Conservation (phyloP, 2,113 vertebrate species). For the Merops nubicus region DNA sequence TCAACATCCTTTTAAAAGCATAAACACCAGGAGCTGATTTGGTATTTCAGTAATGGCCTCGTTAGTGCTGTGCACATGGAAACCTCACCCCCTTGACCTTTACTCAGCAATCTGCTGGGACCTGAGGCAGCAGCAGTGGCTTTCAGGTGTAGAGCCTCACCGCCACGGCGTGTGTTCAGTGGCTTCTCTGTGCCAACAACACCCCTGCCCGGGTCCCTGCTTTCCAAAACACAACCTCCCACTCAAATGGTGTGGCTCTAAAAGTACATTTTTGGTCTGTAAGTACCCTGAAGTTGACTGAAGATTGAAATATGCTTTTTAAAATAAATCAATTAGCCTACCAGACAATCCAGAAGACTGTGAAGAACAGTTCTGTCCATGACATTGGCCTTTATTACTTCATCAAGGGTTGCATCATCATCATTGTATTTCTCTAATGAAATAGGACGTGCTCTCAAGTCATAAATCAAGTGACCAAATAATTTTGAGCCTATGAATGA, state of each 20-base stretch:
- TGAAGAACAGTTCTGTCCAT: background rate
- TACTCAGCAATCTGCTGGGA: slow-evolving; percentile 19
- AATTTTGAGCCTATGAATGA: background rate
- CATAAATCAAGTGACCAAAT: background rate
- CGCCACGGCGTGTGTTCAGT: background rate
- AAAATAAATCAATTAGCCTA: background rate
- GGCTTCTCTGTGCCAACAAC: background rate
- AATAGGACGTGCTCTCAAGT: background rate
- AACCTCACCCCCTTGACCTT: slow-evolving; percentile 40
- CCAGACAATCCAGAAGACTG: background rate
- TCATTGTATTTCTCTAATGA: background rate
- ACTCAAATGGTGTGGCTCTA: background rate
- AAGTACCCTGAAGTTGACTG: background rate
- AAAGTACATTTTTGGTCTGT: background rate
- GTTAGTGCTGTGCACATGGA: background rate
- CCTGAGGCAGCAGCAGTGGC: background rate
- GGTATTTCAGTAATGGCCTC: background rate
- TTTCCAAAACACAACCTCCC: background rate
- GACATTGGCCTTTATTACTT: background rate
- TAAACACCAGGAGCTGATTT: background rate
- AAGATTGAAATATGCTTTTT: background rate
- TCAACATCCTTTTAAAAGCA: background rate
- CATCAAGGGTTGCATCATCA: background rate
- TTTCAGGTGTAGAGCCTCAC: background rate
- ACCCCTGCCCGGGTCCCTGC: background rate